phyloP scores from a whole-genome alignment of 1,140 invertebrate species.

The Dendrolimus punctatus region DNA sequence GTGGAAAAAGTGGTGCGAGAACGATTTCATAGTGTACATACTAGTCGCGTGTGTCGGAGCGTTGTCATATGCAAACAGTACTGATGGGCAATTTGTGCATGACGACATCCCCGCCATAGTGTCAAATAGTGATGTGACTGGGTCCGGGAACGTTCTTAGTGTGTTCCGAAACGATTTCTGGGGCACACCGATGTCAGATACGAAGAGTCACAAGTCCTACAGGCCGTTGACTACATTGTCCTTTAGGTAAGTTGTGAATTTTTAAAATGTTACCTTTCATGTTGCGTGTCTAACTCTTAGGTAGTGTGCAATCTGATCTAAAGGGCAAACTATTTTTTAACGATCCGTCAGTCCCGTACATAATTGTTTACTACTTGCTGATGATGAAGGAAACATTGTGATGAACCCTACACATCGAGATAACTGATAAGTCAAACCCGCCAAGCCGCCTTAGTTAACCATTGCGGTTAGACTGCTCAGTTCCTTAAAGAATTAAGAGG shows the following conservation, averaged over 20 bases:
- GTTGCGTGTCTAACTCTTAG: background rate
- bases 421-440: too few species aligned
- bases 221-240: conserved; percentile 86
- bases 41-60: conserved; percentile 78
- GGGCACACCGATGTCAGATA: conserved; percentile 91
- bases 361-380: too few species aligned
- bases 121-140: conserved; percentile 87
- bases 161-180: conserved; percentile 91
- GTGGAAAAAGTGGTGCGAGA: conserved; percentile 42
- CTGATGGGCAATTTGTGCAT: conserved; percentile 91
- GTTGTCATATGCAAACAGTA: conserved; percentile 84
- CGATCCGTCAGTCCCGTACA: too few species aligned
- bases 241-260: conserved; percentile 79
- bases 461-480: too few species aligned
- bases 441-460: too few species aligned
- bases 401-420: too few species aligned
- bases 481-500: too few species aligned
- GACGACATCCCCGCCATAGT: conserved; percentile 93
- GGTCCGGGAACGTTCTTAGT: conserved; percentile 75
- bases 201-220: conserved; percentile 88
- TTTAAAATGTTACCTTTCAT: background rate
- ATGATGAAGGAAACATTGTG: too few species aligned
- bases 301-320: background rate
- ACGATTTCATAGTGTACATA: conserved; percentile 69
- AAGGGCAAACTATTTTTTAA: background rate